phyloP scores from a whole-genome alignment of 2,797 vertebrate species.

The Hemitrygon akajei region DNA sequence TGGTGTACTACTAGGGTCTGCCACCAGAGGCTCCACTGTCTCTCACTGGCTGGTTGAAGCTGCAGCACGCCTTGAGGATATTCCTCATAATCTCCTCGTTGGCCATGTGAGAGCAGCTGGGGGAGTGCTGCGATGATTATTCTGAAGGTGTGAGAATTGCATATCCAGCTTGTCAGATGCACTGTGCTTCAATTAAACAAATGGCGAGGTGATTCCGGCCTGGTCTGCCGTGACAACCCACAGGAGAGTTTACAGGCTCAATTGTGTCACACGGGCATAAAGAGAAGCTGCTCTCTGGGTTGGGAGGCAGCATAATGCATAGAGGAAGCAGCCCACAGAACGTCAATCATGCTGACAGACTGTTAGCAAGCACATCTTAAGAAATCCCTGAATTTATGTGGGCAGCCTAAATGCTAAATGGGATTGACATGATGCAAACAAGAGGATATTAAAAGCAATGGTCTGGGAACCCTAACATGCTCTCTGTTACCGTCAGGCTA shows the following conservation, averaged over 20 bases:
- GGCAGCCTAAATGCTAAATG: neutral
- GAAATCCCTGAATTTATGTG: neutral
- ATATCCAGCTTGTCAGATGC: neutral
- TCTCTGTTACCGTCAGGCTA: neutral
- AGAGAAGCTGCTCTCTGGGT: neutral
- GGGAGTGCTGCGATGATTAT: too few relatives aligned
- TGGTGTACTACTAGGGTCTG: too few relatives aligned
- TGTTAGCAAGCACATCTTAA: neutral
- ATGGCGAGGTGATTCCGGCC: neutral
- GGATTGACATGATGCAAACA: neutral
- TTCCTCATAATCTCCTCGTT: too few relatives aligned
- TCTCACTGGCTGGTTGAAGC: too few relatives aligned
- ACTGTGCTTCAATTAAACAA: neutral
- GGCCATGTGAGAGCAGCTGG: too few relatives aligned
- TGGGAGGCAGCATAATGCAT: neutral
- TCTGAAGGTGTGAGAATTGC: too few relatives aligned
- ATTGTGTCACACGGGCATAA: neutral
- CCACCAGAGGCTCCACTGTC: too few relatives aligned
- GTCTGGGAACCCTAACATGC: neutral
- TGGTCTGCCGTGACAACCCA: neutral
- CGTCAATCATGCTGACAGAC: neutral
- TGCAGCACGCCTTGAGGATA: too few relatives aligned
- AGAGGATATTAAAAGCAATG: neutral
- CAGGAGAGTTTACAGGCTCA: neutral
- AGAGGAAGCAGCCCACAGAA: neutral